A percentile compares a stretch with the other conserved stretches of the same genome.
phyloP scores from a whole-genome alignment of 2,888 invertebrate species.

The Cyclophora punctaria region DNA sequence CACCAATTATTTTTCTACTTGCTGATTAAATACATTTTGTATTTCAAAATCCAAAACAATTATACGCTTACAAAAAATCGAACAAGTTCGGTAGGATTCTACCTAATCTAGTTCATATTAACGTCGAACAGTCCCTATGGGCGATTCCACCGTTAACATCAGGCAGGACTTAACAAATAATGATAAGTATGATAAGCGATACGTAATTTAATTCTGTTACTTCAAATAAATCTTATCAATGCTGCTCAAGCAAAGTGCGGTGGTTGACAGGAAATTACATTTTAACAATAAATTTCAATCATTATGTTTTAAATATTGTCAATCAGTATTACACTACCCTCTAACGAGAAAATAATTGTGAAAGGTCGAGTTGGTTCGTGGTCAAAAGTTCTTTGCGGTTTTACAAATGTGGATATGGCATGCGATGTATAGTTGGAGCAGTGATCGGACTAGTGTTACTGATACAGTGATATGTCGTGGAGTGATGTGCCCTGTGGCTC shows the following conservation, averaged over 20 bases:
- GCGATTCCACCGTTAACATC: background rate
- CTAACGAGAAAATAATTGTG: too few species aligned
- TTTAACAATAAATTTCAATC: too few species aligned
- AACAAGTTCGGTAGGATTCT: too few species aligned
- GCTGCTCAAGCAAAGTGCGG: constrained; percentile 31
- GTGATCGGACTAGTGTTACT: constrained; percentile 38
- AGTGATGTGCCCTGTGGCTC: constrained; percentile 38
- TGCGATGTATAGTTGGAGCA: constrained; percentile 35
- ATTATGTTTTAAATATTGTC: too few species aligned
- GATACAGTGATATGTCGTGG: constrained; percentile 39
- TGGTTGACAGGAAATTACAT: constrained; percentile 15
- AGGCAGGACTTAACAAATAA: constrained; percentile 44
- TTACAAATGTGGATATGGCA: constrained; percentile 47
- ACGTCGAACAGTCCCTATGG: too few species aligned
- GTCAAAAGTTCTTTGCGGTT: background rate
- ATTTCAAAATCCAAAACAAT: too few species aligned
- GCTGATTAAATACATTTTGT: too few species aligned
- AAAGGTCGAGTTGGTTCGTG: too few species aligned
- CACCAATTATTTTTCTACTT: too few species aligned
- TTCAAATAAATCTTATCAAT: constrained; percentile 60
- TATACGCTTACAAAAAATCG: too few species aligned
- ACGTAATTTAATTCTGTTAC: constrained; percentile 41
- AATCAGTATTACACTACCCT: too few species aligned
- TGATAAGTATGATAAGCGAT: constrained; percentile 63
- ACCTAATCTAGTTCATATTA: too few species aligned